A percentile compares a stretch with the other conserved stretches of the same genome.
Evolutionary conservation across 2,113 vertebrate genomes (phyloP).

Genomic region (Centropus bengalensis): DNA sequence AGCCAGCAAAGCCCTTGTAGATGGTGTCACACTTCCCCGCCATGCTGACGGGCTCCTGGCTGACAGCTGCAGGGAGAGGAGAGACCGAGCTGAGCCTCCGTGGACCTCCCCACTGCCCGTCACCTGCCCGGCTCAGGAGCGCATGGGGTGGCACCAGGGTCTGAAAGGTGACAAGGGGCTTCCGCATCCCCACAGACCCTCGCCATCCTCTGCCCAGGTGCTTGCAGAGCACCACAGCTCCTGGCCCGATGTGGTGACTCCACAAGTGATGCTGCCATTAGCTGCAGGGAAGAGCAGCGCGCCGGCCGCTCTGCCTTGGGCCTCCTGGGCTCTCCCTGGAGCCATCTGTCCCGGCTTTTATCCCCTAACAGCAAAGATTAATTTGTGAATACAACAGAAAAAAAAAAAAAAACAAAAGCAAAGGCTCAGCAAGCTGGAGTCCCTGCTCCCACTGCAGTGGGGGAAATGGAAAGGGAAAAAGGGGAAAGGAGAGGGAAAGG

Average conservation of each 20-base stretch:
- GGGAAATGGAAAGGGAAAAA: too few relatives aligned
- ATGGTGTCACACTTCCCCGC: constrained; percentile 87
- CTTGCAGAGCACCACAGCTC: rapidly evolving
- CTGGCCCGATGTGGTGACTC: rapidly evolving
- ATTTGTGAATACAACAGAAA: constrained; percentile 10
- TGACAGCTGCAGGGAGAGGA: constrained; percentile 34
- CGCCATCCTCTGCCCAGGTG: rapidly evolving
- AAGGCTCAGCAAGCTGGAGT: not conserved
- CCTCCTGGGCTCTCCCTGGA: not conserved
- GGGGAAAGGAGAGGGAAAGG: not conserved
- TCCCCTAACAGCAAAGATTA: constrained; percentile 52
- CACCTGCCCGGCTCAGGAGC: rapidly evolving
- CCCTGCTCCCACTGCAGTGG: not conserved
- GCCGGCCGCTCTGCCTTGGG: not conserved
- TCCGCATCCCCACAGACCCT: rapidly evolving
- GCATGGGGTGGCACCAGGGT: rapidly evolving
- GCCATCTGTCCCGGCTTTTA: constrained; percentile 56
- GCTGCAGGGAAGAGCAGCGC: not conserved
- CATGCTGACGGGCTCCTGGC: constrained; percentile 63
- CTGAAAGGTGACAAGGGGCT: rapidly evolving
- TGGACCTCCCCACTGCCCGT: rapidly evolving
- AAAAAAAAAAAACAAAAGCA: not conserved
- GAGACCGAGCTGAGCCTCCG: not conserved
- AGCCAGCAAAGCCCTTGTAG: constrained; percentile 93
- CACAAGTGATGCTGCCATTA: not conserved